A percentile compares a stretch with the other conserved stretches of the same genome.
These are phyloP conservation scores for Umimayanthus kanabou DNA, from an alignment of 92 coral and sea anemone species.

Conservation along the genomic window DNA sequence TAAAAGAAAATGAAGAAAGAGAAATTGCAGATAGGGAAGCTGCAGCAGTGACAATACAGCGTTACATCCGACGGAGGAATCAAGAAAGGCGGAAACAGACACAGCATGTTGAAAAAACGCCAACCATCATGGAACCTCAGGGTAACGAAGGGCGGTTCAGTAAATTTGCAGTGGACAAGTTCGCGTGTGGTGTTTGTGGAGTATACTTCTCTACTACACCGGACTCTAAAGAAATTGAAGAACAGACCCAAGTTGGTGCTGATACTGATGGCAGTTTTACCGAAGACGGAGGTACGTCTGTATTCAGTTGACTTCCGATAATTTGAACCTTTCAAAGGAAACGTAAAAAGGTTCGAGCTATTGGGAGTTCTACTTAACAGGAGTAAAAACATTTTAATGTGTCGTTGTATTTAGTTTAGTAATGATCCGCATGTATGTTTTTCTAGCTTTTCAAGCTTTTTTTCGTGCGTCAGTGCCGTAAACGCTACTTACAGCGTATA, in stretches of 20 bases:
- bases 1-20: conserved; percentile 8
- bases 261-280: not conserved
- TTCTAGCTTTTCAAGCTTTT: too few relatives aligned
- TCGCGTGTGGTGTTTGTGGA: conserved; percentile 82
- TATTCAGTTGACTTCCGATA: not conserved
- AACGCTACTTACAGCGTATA: too few relatives aligned
- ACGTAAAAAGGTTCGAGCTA: too few relatives aligned
- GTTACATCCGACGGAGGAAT: conserved; percentile 17
- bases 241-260: not conserved
- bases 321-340: not conserved
- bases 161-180: conserved; percentile 67
- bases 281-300: conserved; percentile 16
- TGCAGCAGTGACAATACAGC: conserved; percentile 38
- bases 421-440: not conserved
- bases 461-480: too few relatives aligned
- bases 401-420: too few relatives aligned
- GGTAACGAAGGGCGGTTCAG: conserved; percentile 50
- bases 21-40: conserved; percentile 34
- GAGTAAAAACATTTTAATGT: too few relatives aligned
- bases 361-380: not conserved
- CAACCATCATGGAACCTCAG: not conserved
- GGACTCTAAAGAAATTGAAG: conserved; percentile 2
- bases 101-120: conserved; percentile 10
- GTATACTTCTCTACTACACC: conserved; percentile 17
- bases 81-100: not conserved